phyloP scores from a whole-genome alignment of 2,888 invertebrate genomes.

The Amiota minor region DNA sequence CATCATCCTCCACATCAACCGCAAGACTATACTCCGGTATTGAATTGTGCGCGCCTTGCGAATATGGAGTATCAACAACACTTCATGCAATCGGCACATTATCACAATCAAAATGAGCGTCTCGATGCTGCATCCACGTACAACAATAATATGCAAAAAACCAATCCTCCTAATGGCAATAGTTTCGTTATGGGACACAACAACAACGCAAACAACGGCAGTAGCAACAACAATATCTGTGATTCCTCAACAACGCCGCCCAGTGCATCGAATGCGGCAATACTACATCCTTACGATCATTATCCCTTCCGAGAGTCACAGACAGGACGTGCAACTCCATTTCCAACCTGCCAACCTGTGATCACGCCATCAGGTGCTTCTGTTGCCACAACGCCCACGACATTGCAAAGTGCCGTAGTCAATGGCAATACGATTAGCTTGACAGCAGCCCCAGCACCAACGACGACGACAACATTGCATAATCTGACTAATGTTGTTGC shows the following conservation, averaged over 20 bases:
- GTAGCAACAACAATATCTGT: conserved; percentile 56
- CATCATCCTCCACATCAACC: conserved; percentile 53
- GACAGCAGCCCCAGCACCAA: conserved; percentile 39
- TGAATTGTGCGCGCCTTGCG: conserved; percentile 68
- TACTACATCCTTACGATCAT: conserved; percentile 72
- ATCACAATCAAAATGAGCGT: conserved; percentile 60
- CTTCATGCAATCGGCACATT: conserved; percentile 50
- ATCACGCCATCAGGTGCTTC: conserved; percentile 37
- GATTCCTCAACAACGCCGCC: conserved; percentile 53
- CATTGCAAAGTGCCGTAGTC: conserved; percentile 10
- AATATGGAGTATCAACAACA: conserved; percentile 69
- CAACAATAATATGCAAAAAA: conserved; percentile 35
- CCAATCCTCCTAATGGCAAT: conserved; percentile 36
- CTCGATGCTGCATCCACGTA: conserved; percentile 52
- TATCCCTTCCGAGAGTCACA: conserved; percentile 73
- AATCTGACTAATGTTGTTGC: background rate
- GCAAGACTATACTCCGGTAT: conserved; percentile 68
- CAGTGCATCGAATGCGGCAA: conserved; percentile 35
- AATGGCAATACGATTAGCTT: conserved; percentile 26
- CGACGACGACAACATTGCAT: conserved; percentile 57
- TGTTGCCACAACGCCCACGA: conserved; percentile 33
- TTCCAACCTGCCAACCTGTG: conserved; percentile 74
- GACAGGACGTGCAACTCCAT: conserved; percentile 82
- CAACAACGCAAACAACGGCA: conserved; percentile 34
- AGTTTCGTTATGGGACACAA: conserved; percentile 34